Conservation (phyloP, 2,113 vertebrate species). For the Ploceus nigricollis region DNA sequence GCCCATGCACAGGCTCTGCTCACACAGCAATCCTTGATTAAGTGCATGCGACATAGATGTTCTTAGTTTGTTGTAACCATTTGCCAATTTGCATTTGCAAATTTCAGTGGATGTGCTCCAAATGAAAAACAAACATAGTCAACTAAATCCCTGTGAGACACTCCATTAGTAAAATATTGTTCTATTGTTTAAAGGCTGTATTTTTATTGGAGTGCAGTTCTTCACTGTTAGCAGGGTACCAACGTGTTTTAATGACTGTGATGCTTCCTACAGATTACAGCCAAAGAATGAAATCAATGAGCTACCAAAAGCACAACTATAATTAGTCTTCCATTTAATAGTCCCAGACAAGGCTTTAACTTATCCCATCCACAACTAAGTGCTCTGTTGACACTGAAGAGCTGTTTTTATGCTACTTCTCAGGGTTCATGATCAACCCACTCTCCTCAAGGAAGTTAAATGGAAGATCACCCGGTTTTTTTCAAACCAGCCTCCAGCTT, state of each 20-base stretch:
- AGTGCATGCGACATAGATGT: not conserved
- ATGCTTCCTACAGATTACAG: slow-evolving; percentile 36
- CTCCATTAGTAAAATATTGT: slow-evolving; percentile 20
- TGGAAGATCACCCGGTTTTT: not conserved
- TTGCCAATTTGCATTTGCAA: slow-evolving; percentile 45
- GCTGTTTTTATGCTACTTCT: not conserved
- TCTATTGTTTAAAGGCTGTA: slow-evolving; percentile 25
- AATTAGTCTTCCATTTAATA: slow-evolving; percentile 51
- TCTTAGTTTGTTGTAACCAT: slow-evolving; percentile 24
- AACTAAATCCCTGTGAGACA: not conserved
- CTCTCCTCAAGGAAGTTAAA: not conserved
- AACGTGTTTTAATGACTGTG: not conserved
- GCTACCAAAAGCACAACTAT: slow-evolving; percentile 46
- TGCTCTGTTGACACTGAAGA: slow-evolving; percentile 3
- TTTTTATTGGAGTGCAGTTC: slow-evolving; percentile 30
- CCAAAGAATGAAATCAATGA: slow-evolving; percentile 39
- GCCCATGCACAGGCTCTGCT: slow-evolving; percentile 42
- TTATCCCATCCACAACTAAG: slow-evolving; percentile 8
- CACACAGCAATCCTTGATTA: slow-evolving; percentile 14
- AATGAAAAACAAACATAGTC: slow-evolving; percentile 61
- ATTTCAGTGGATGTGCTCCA: slow-evolving; percentile 37
- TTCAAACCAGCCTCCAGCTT: not conserved
- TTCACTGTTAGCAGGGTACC: slow-evolving; percentile 26
- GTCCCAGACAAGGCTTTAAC: slow-evolving; percentile 48
- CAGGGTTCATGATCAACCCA: not conserved